Base-by-base conservation (phyloP, 2,113 vertebrate genomes). In the Zeus faber region DNA sequence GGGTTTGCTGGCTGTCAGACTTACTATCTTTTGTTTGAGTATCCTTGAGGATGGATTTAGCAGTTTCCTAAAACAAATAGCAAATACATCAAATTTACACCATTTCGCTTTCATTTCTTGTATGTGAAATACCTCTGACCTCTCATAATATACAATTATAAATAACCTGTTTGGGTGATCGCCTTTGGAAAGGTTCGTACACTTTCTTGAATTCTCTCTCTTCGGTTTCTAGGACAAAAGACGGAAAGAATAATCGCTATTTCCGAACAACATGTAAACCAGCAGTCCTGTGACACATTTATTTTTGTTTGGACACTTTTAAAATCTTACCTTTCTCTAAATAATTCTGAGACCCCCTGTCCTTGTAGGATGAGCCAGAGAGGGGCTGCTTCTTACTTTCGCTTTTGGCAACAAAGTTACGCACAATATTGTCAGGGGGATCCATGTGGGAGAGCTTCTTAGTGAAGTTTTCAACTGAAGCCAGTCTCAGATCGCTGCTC, bases 331-430 rank as follows among this genome's bases (percentile, higher is more conserved):
- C 85, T 57, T 65, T 67, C 46, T 70, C 62, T 37, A 67, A 52
- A 44, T 57, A 67, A 35, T 75, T 21, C 29, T 69, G 27, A 1
- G 75, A 65, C n/a, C 70, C 66, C 9, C n/a, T 31, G 4, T 78
- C 62, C 27, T 64, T 80, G 27, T 77, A 73, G 60, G 58, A 35
- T n/a, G 76, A 69, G 24, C 74, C 49, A 1, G 62, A 29, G 45
- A 67, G 49, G 22, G 71, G 47, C 3, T 58, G 66, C 50, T 73
- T 69, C 26, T 82, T 82, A 56, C 41, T 72, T 25, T 81, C 44
- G 17, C 79, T 77, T n/a, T 76, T 81, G 0, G 53, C 77, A 25
- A 79, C 80, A 58, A 89, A 79, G 67, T 89, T 92, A 31, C 92
- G 70, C 23, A 85, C 80, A 0, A 85, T 79, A 62, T 92, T 90